Evolutionary conservation across 2,888 invertebrate genomes (phyloP), one percentile per base, ranked within the genome.

Genomic region (Xanthorhoe spadicearia): DNA sequence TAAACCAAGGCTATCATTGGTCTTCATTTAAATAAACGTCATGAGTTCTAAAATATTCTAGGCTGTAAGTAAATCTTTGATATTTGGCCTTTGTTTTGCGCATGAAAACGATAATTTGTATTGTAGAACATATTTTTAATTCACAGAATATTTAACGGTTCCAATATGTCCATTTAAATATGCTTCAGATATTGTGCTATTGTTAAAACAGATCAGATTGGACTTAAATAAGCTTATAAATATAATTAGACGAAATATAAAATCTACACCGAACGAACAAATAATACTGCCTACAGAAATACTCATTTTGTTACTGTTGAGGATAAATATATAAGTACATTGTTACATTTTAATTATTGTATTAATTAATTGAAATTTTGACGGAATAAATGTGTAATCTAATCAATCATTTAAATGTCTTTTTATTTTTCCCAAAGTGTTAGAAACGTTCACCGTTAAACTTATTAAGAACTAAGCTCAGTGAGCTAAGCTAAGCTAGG

Each of bases 321-420:
- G 65, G 60, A 59, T 43, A 64, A 62, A 52, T 61, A 48, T 48
- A 13, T 62, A n/a, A n/a, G n/a, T 71, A 69, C 53, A 66, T 68
- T 75, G 73, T 61, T 75, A 67, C 9, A 69, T 74, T 78, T 76
- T 82, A 75, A 79, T 77, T 76, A 66, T 77, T 52, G 72, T 48
- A 59, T 28, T 63, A 17, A 64, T 46, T 65, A 10, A 78, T 74
- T 79, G 70, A 71, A 80, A 74, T 77, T 78, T 75, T 77, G 72
- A 78, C 74, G 75, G 70, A 81, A 83, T 80, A 86, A 88, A 88
- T 78, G 74, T 81, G 65, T 74, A 74, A 66, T 70, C 73, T 73
- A 73, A 73, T 70, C 73, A 70, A 70, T 68, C 49, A 72, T 62
- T 61, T 32, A 55, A 50, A 61, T 38, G 38, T 51, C 38, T 35